These are phyloP conservation scores for Spicauda simplicius DNA, from an alignment of 2,888 invertebrate genomes.

Conservation along the genomic window DNA sequence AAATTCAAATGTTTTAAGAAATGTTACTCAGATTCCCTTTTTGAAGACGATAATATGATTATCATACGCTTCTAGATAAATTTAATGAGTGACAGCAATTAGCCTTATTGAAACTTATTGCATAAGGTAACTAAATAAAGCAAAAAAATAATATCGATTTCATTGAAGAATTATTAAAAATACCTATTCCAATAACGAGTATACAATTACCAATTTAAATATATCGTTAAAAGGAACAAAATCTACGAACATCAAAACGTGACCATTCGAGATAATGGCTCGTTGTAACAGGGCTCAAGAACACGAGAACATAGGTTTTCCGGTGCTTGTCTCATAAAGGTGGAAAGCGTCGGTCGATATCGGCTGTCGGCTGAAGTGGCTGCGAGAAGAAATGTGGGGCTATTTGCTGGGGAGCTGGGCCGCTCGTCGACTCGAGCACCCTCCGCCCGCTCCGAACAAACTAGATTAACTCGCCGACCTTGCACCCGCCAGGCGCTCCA, in stretches of 20 bases:
- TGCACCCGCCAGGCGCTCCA: slow-evolving; percentile 54
- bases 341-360: slow-evolving; percentile 62
- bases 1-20: too few species aligned
- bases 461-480: slow-evolving; percentile 71
- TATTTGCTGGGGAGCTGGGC: slow-evolving; percentile 63
- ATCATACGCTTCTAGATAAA: too few species aligned
- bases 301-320: slow-evolving; percentile 52
- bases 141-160: too few species aligned
- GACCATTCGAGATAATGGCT: slow-evolving; percentile 39
- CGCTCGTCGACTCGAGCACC: slow-evolving; percentile 58
- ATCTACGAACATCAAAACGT: not conserved
- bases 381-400: slow-evolving; percentile 72
- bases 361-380: slow-evolving; percentile 68
- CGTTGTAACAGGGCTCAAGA: slow-evolving; percentile 45
- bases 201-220: not conserved
- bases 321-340: slow-evolving; percentile 64
- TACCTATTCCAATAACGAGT: too few species aligned
- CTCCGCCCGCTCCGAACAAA: slow-evolving; percentile 61
- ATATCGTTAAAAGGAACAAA: not conserved
- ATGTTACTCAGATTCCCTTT: too few species aligned
- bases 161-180: too few species aligned
- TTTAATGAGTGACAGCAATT: too few species aligned
- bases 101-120: too few species aligned
- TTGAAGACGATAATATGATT: too few species aligned
- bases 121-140: too few species aligned